Evolutionary conservation across 2,888 invertebrate genomes (phyloP), one percentile per base, ranked within the genome.

Genomic region (Aradus depressus): DNA sequence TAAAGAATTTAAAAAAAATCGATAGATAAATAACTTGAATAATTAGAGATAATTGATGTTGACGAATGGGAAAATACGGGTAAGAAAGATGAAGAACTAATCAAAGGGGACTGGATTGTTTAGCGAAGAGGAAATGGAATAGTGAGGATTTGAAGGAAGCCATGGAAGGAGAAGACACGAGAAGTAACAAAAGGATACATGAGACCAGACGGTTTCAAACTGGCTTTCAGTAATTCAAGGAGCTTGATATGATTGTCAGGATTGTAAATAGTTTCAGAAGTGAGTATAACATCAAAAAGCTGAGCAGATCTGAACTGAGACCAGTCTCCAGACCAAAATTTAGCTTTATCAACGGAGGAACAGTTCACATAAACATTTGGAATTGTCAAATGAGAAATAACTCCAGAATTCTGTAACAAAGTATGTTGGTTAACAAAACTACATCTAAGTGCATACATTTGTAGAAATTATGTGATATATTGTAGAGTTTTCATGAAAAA

Each of bases 261-360:
- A 69, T 91, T 92, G 63, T 90, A 90, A 64, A 96, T 93, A 0
- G 96, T 96, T 71, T 96, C 96, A 14, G 90, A 86, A 5, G 92
- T 86, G 14, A 96, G 70, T 61, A 96, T 92, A 4, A 81, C 63
- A 66, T 96, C 90, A 72, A 81, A 96, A 59, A 77, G 78, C 48
- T 71, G 63, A 6, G 54, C 37, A 25, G 56, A 28, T 16, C 59
- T 52, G 59, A 84, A 81, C 38, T 75, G 75, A 26, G 64, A 66
- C 89, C 89, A 89, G 64, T 88, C 88, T 1, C 88, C 88, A 50
- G 79, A 65, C 62, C 71, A 75, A 64, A 72, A 77, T 59, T 66
- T 61, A 50, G 67, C 79, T 56, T 64, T 57, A 25, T 60, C 44
- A 26, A 47, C 69, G 67, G 74, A 69, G 43, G 69, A 69, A 50